Percentiles rank a stretch among this genome's conserved stretches.
phyloP scores from a whole-genome alignment of 2,888 invertebrate species.

The Ischnus inquisitorius region DNA sequence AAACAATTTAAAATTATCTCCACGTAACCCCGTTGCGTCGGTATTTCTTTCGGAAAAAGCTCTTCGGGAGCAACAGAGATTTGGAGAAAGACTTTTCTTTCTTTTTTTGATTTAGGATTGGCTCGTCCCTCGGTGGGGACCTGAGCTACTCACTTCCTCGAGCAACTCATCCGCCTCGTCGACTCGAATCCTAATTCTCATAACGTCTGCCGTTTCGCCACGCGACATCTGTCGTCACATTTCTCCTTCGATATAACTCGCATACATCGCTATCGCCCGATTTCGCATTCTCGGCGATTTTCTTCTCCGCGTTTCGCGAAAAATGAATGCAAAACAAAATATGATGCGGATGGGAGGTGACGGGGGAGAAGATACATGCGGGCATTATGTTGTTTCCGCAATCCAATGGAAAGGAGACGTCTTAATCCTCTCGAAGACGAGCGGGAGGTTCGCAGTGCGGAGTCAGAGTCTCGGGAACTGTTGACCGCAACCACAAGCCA shows the following conservation, averaged over 20 bases:
- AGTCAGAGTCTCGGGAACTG: conserved; percentile 28
- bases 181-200: not conserved
- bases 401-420: conserved; percentile 40
- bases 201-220: not conserved
- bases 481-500: conserved; percentile 36
- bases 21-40: too few relatives aligned
- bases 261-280: not conserved
- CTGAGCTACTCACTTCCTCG: too few relatives aligned
- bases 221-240: conserved; percentile 60
- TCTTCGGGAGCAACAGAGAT: too few relatives aligned
- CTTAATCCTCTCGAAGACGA: conserved; percentile 45
- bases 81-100: too few relatives aligned
- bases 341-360: not conserved
- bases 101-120: too few relatives aligned
- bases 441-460: conserved; percentile 19
- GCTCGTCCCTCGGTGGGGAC: too few relatives aligned
- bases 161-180: not conserved
- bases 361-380: not conserved
- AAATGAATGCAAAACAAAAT: conserved; percentile 9
- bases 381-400: conserved; percentile 38
- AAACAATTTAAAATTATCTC: too few relatives aligned
- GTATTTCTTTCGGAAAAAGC: too few relatives aligned
- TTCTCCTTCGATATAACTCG: conserved; percentile 54
- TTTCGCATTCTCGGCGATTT: not conserved
- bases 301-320: not conserved